Evolutionary conservation across 2,113 vertebrate species (phyloP).

Genomic region (Engystomops pustulosus): DNA sequence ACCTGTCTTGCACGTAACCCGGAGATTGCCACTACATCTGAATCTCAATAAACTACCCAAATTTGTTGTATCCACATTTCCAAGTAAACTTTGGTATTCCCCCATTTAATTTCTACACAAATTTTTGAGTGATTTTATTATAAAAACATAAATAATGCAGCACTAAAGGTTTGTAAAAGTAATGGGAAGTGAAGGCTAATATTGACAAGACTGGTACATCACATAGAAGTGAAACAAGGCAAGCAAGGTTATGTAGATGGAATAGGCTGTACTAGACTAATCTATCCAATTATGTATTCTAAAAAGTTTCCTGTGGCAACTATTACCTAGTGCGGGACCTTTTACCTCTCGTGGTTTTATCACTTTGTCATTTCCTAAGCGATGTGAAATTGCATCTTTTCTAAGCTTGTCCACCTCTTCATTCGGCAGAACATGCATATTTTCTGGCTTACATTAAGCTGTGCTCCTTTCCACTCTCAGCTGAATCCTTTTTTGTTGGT

Average conservation of each 20-base stretch:
- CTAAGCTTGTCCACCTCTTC: constrained; percentile 16
- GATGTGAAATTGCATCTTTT: constrained; percentile 18
- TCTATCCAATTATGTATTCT: neutral
- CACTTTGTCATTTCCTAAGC: constrained; percentile 13
- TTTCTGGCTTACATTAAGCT: constrained; percentile 13
- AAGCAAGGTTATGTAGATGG: too few species aligned
- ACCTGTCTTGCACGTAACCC: too few species aligned
- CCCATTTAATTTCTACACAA: neutral
- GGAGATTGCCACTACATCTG: too few species aligned
- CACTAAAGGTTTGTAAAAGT: neutral
- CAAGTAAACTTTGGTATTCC: neutral
- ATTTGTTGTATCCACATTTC: too few species aligned
- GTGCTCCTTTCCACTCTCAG: constrained; percentile 10
- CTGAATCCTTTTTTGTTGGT: constrained; percentile 28
- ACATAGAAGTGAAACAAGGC: neutral
- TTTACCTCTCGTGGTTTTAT: constrained; percentile 13
- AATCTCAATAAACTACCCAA: too few species aligned
- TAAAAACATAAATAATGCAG: neutral
- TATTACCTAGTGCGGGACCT: neutral
- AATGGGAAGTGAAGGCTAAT: neutral
- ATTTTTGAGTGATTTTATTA: neutral
- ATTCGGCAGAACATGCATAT: constrained; percentile 32
- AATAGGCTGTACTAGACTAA: neutral
- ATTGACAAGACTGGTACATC: neutral
- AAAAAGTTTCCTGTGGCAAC: neutral